These are phyloP conservation scores for Antheraea pernyi DNA, from an alignment of 1,140 invertebrate genomes.

Conservation along the genomic window DNA sequence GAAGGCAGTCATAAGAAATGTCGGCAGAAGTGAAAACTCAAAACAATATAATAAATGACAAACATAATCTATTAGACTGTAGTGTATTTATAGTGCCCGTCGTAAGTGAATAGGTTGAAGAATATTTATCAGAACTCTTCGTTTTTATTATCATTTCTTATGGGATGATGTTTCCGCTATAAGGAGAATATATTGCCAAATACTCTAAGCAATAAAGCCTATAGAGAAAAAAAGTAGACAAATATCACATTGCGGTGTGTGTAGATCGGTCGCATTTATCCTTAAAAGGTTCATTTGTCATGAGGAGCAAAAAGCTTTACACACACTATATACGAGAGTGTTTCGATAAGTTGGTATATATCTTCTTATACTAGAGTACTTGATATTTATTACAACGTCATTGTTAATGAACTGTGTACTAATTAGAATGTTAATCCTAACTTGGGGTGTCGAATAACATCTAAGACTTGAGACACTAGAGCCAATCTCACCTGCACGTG, in stretches of 20 bases:
- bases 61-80: not conserved
- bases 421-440: too few relatives aligned
- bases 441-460: too few relatives aligned
- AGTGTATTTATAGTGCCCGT: not conserved
- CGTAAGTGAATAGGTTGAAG: not conserved
- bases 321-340: not conserved
- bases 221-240: not conserved
- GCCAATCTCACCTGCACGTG: too few relatives aligned
- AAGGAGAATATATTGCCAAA: not conserved
- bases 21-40: too few relatives aligned
- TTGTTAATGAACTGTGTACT: too few relatives aligned
- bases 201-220: not conserved
- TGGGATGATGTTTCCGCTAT: not conserved
- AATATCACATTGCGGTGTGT: slow-evolving; percentile 4
- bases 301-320: slow-evolving; percentile 8
- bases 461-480: too few relatives aligned
- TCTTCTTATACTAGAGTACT: too few relatives aligned
- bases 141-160: not conserved
- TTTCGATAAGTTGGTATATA: not conserved
- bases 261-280: slow-evolving; percentile 5
- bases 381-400: too few relatives aligned
- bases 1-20: too few relatives aligned
- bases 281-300: slow-evolving; percentile 22
- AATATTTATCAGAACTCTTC: not conserved
- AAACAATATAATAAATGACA: too few relatives aligned